Percentiles rank a stretch among this genome's conserved stretches.
phyloP scores from a whole-genome alignment of 2,888 invertebrate species.

The Drosophila acutilabella region DNA sequence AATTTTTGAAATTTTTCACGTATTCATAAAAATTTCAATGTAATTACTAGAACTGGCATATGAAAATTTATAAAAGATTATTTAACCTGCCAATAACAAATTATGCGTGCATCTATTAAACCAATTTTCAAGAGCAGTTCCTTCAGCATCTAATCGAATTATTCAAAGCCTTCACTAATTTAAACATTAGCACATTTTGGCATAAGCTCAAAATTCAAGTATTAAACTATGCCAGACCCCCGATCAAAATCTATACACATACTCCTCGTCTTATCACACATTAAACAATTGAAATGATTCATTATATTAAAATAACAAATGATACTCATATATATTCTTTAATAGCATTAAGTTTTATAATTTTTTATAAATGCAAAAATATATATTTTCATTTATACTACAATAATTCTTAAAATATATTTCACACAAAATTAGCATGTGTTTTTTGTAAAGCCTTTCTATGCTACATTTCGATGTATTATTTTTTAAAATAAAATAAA shows the following conservation, averaged over 20 bases:
- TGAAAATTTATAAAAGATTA: conserved; percentile 23
- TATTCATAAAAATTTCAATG: conserved; percentile 62
- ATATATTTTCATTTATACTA: conserved; percentile 31
- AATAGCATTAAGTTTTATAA: conserved; percentile 61
- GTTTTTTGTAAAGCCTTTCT: conserved; percentile 36
- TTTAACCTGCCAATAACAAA: conserved; percentile 32
- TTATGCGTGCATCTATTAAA: conserved; percentile 54
- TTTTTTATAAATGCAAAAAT: conserved; percentile 22
- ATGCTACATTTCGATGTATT: conserved; percentile 47
- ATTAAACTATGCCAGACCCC: conserved; percentile 65
- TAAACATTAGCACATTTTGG: conserved; percentile 38
- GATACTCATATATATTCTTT: conserved; percentile 83
- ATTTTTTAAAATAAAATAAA: conserved; percentile 62
- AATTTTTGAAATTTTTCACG: conserved; percentile 74
- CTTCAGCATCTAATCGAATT: conserved; percentile 44
- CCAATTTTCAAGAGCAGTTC: conserved; percentile 61
- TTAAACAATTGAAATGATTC: conserved; percentile 27
- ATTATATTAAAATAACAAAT: conserved; percentile 75
- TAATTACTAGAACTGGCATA: conserved; percentile 59
- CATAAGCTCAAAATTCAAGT: conserved; percentile 71
- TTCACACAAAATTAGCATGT: conserved; percentile 32
- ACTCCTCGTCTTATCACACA: conserved; percentile 23
- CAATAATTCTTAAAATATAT: conserved; percentile 37
- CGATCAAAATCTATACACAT: neutral
- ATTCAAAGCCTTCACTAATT: conserved; percentile 15